Base-by-base conservation (phyloP, 2,888 invertebrate genomes). In the Drosophila lacicola region DNA sequence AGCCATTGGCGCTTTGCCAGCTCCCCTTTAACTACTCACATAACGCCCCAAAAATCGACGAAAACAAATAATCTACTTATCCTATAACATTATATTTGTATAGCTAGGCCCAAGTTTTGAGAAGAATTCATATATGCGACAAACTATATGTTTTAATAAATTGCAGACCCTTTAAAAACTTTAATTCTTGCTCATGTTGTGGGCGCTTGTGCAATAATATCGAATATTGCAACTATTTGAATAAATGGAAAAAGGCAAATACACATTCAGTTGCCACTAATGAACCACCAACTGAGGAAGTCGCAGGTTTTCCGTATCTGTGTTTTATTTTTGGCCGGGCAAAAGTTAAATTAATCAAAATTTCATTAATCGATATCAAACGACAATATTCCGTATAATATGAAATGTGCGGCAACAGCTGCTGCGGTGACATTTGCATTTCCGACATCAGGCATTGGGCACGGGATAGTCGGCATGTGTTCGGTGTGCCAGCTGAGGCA, bases 341-440 rank as follows among this genome's bases (percentile, higher is more conserved):
- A 51, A 46, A 73, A 63, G 41, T 44, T 29, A 74, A 82, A 82
- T 74, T 88, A 85, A 74, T 82, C 57, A 72, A 85, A 85, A 51
- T 80, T 80, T 72, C 65, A 82, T 69, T 63, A 70, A 39, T 55
- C 50, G 29, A 46, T 42, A 54, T 45, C 51, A 33, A 14, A 17
- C 36, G 45, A 36, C 46, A 56, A 41, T 29, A 51, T 42, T 42
- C 46, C 21, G 44, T 41, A 63, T 76, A 69, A 84, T 76, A 65
- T 76, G 79, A 50, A 67, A 72, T 67, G 19, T 49, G 42, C 17
- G 42, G 19, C 66, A 62, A 46, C 55, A 62, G 62, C 47, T 57
- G 56, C 29, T 69, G 71, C 56, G 64, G 66, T 64, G 57, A 54
- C 54, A 64, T 47, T 45, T 74, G 70, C 51, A 60, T 34, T 53